A percentile compares a stretch with the other conserved stretches of the same genome.
Conservation (phyloP, 2,888 invertebrate species). For the Hypomecis atomaria region DNA sequence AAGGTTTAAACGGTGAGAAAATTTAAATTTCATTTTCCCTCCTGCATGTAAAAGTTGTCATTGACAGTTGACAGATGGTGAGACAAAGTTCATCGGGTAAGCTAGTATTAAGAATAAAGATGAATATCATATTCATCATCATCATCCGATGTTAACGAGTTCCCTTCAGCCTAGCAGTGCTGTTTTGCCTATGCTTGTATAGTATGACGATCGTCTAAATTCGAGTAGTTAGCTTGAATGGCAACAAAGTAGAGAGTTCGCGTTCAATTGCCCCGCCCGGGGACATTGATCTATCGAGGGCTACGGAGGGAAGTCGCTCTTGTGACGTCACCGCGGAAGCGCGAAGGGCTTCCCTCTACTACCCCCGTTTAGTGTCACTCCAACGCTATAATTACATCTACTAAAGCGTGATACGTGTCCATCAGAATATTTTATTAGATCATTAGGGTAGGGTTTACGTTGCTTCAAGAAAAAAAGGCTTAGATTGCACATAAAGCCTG, state of each 20-base stretch:
- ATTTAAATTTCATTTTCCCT: too few relatives aligned
- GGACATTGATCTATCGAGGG: conserved; percentile 53
- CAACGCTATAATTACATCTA: conserved; percentile 20
- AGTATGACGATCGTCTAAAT: neutral
- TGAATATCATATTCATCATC: too few relatives aligned
- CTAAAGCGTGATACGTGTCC: neutral
- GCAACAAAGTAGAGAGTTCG: conserved; percentile 13
- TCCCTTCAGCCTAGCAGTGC: neutral
- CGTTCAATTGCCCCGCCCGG: conserved; percentile 19
- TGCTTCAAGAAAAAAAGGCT: too few relatives aligned
- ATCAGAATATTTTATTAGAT: conserved; percentile 1
- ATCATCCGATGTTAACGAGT: too few relatives aligned
- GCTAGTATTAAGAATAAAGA: too few relatives aligned
- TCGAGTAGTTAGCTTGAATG: conserved; percentile 4
- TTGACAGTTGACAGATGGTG: too few relatives aligned
- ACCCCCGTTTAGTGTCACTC: conserved; percentile 30
- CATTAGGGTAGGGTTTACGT: too few relatives aligned
- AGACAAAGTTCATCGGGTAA: too few relatives aligned
- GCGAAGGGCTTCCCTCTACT: conserved; percentile 71
- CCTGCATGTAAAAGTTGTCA: too few relatives aligned
- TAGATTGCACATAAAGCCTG: too few relatives aligned
- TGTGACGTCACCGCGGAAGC: conserved; percentile 69
- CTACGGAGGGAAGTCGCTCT: conserved; percentile 24
- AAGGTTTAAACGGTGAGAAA: too few relatives aligned
- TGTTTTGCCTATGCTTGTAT: neutral